Conservation (phyloP, 2,797 vertebrate genomes). For the Crypturellus tataupa region DNA sequence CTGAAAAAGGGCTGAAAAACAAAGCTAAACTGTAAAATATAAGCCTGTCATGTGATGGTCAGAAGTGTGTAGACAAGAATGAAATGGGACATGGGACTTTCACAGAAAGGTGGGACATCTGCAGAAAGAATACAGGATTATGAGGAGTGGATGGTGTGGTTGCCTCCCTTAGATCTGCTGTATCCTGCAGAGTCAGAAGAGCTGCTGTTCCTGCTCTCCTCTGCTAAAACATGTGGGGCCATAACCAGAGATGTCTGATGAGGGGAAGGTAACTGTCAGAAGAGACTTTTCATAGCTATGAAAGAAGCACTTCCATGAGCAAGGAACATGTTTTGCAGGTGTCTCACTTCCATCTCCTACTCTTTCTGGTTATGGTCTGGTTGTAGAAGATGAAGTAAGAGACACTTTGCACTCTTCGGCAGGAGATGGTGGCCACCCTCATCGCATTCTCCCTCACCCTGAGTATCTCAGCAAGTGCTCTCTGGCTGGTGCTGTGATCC, state of each 20-base stretch:
- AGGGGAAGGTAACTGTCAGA: background rate
- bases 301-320: background rate
- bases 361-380: background rate
- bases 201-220: background rate
- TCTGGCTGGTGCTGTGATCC: background rate
- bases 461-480: background rate
- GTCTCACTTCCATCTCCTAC: background rate
- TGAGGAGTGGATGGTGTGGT: rapidly evolving
- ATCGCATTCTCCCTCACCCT: background rate
- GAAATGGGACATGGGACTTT: background rate
- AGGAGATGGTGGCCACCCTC: background rate
- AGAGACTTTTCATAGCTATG: rapidly evolving
- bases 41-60: background rate
- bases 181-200: background rate
- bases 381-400: background rate
- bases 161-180: background rate
- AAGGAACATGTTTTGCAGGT: background rate
- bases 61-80: background rate
- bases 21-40: background rate
- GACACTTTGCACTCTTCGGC: background rate
- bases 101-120: background rate
- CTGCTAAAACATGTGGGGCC: background rate
- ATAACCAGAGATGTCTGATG: background rate
- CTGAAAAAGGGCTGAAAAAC: background rate
- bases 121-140: background rate